Conservation (phyloP, 2,113 vertebrate species). For the Heterotilapia buettikoferi region DNA sequence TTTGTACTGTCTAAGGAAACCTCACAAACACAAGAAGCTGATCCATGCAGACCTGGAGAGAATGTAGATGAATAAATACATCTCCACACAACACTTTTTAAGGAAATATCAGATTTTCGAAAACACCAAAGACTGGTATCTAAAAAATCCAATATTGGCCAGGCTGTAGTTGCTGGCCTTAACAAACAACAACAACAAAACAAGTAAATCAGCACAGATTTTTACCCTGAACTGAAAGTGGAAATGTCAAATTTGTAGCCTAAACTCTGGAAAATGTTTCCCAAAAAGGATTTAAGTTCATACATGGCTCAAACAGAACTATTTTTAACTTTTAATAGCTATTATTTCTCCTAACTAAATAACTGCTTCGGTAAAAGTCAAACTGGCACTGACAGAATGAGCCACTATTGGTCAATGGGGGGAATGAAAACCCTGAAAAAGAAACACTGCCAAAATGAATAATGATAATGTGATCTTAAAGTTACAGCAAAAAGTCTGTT, state of each 20-base stretch:
- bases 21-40: background rate
- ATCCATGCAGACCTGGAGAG: background rate
- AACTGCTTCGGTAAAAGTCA: background rate
- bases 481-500: background rate
- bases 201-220: background rate
- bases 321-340: background rate
- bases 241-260: background rate
- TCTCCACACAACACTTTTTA: background rate
- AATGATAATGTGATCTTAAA: background rate
- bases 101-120: background rate
- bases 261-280: background rate
- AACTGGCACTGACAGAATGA: background rate
- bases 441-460: background rate
- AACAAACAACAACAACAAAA: background rate
- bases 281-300: background rate
- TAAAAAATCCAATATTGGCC: background rate
- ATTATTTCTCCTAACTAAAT: background rate
- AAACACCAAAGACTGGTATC: background rate
- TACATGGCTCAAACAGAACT: too few relatives aligned
- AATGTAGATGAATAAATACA: background rate
- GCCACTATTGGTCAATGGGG: fast-evolving
- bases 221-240: background rate
- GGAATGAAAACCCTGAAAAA: background rate
- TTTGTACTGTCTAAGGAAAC: background rate
- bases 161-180: background rate